Conservation (phyloP, 2,888 invertebrate genomes). For the Apamea anceps region DNA sequence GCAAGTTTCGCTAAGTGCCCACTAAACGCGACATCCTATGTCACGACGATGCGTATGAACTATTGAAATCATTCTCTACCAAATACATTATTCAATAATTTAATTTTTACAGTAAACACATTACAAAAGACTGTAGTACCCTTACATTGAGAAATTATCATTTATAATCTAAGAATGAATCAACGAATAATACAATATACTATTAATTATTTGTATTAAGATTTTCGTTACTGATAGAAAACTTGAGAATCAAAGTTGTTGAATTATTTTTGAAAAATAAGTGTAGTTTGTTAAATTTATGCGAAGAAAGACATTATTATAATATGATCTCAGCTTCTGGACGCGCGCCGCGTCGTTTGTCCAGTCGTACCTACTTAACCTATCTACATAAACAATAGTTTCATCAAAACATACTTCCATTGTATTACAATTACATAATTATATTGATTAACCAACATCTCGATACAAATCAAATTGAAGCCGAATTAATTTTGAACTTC, state of each 20-base stretch:
- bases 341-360: conserved; percentile 61
- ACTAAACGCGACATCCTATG: conserved; percentile 48
- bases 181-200: conserved; percentile 65
- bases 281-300: conserved; percentile 39
- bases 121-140: conserved; percentile 84
- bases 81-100: conserved; percentile 80
- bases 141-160: conserved; percentile 79
- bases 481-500: conserved; percentile 53
- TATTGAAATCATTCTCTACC: conserved; percentile 80
- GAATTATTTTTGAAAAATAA: conserved; percentile 36
- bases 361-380: conserved; percentile 73
- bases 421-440: conserved; percentile 65
- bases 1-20: conserved; percentile 41
- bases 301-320: conserved; percentile 37
- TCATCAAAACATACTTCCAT: conserved; percentile 68
- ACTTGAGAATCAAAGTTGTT: conserved; percentile 18
- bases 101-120: conserved; percentile 82
- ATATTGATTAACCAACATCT: conserved; percentile 64
- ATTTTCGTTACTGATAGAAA: conserved; percentile 32
- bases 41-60: conserved; percentile 64
- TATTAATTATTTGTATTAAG: conserved; percentile 44
- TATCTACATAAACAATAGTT: conserved; percentile 75
- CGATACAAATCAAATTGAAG: conserved; percentile 56
- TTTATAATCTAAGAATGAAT: conserved; percentile 69
- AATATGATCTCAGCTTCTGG: conserved; percentile 48